Conservation (phyloP, 2,113 vertebrate genomes). For the Rynchops niger region DNA sequence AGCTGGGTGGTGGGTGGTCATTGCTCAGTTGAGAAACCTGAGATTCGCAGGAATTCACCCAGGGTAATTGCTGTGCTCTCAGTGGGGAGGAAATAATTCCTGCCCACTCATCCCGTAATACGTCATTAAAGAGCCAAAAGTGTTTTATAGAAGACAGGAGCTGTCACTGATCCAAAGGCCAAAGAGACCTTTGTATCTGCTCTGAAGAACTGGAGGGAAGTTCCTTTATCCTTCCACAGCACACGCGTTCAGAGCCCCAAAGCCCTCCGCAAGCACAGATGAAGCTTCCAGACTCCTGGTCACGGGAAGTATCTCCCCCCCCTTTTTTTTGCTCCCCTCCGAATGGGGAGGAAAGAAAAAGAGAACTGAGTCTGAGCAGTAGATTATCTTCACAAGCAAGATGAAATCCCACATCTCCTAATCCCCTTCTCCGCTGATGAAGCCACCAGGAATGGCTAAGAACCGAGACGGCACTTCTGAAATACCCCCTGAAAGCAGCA, state of each 20-base stretch:
- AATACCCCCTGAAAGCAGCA: background rate
- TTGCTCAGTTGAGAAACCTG: rapidly evolving
- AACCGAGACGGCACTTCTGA: background rate
- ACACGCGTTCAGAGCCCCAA: background rate
- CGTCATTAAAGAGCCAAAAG: rapidly evolving
- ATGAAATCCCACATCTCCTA: background rate
- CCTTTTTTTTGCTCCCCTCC: too few relatives aligned
- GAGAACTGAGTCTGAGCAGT: background rate
- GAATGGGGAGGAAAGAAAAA: background rate
- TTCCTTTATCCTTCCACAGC: background rate
- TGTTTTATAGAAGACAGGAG: background rate
- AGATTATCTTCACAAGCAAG: background rate
- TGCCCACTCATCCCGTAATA: background rate
- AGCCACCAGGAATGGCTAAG: background rate
- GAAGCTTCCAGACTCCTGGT: background rate
- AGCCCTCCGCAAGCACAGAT: background rate
- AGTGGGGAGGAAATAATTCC: background rate
- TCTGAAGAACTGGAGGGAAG: background rate
- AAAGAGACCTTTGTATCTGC: background rate
- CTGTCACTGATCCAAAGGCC: background rate
- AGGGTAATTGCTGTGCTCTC: background rate
- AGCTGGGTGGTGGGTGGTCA: background rate
- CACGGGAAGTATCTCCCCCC: too few relatives aligned
- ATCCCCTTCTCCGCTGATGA: background rate
- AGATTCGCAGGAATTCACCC: background rate